Evolutionary conservation across 2,113 vertebrate species (phyloP).

Genomic region (Sialia sialis): DNA sequence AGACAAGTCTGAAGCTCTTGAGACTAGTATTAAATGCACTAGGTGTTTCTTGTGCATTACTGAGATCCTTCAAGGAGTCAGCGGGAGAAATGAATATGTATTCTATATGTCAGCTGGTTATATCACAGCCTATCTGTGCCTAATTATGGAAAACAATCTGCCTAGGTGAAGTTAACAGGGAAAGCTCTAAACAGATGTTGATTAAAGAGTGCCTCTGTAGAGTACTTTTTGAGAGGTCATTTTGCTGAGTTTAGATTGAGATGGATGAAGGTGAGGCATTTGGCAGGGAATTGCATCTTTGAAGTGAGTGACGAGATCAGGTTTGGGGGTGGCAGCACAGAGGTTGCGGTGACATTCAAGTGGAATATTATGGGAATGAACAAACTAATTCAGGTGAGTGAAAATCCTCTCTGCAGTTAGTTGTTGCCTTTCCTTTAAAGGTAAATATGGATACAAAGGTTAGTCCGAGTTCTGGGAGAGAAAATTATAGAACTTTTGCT

Average conservation of each 20-base stretch:
- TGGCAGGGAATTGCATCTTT: conserved; percentile 43
- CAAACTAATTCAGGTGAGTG: neutral
- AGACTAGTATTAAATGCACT: conserved; percentile 57
- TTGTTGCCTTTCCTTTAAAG: neutral
- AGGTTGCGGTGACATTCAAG: conserved; percentile 32
- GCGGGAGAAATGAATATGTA: conserved; percentile 63
- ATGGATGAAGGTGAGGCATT: conserved; percentile 54
- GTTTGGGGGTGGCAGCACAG: neutral
- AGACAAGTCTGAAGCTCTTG: conserved; percentile 57
- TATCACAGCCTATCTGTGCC: conserved; percentile 32
- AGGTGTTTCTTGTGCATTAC: conserved; percentile 43
- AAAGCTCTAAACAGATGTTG: conserved; percentile 58
- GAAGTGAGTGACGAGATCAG: conserved; percentile 28
- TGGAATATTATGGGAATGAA: neutral
- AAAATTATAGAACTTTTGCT: neutral
- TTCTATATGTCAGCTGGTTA: conserved; percentile 59
- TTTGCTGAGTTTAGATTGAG: conserved; percentile 57
- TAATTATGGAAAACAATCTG: conserved; percentile 63
- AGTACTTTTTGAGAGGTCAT: conserved; percentile 44
- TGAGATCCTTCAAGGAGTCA: conserved; percentile 48
- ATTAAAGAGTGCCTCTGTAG: conserved; percentile 64
- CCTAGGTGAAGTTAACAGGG: conserved; percentile 37
- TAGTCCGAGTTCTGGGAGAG: accelerated
- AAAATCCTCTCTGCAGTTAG: neutral
- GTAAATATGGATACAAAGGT: neutral